Conservation (phyloP, 2,113 vertebrate species). For the Propithecus coquereli region DNA sequence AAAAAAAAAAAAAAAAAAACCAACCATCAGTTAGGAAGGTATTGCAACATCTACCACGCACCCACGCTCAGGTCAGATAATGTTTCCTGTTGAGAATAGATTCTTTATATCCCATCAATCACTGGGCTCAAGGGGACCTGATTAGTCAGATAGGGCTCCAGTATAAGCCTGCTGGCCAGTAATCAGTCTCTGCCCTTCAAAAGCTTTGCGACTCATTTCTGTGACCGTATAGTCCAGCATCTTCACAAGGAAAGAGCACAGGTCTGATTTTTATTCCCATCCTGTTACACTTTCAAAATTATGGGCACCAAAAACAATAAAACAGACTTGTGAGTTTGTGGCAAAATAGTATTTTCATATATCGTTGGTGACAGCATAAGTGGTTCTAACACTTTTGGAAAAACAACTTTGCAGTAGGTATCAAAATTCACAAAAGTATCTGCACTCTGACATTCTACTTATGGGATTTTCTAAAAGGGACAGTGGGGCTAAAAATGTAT, state of each 20-base stretch:
- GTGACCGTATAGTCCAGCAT: background rate
- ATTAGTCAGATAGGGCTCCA: slow-evolving; percentile 33
- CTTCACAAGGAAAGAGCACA: background rate
- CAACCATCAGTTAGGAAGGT: slow-evolving; percentile 41
- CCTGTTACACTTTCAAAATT: background rate
- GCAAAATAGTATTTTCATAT: background rate
- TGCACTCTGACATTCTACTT: background rate
- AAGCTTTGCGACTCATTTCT: slow-evolving; percentile 32
- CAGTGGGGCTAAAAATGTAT: background rate
- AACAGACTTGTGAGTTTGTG: background rate
- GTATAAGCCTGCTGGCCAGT: background rate
- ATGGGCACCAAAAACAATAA: background rate
- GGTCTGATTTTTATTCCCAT: background rate
- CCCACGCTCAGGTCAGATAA: slow-evolving; percentile 34
- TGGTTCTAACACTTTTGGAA: background rate
- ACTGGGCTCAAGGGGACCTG: slow-evolving; percentile 43
- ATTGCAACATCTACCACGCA: slow-evolving; percentile 37
- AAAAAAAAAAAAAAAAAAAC: slow-evolving; percentile 22
- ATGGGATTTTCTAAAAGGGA: background rate
- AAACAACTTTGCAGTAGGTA: background rate
- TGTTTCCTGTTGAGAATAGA: slow-evolving; percentile 31
- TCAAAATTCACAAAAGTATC: background rate
- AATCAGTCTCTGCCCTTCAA: slow-evolving; percentile 23
- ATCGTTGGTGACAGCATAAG: background rate
- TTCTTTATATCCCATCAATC: slow-evolving; percentile 46